A percentile compares a stretch with the other conserved stretches of the same genome.
Conservation (phyloP, 2,888 invertebrate species). For the Stegophylla sp. region DNA sequence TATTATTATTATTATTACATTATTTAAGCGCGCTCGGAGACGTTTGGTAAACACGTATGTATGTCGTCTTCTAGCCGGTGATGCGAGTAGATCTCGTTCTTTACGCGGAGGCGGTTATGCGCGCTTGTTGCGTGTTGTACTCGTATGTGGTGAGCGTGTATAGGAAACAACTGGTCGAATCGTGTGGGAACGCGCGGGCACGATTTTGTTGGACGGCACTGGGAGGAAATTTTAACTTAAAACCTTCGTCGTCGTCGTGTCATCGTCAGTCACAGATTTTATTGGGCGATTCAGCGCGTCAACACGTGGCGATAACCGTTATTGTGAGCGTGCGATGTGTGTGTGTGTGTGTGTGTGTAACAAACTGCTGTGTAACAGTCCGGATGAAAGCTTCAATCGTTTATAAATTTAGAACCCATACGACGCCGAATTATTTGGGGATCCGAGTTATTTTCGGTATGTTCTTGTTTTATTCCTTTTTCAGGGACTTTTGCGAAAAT, state of each 20-base stretch:
- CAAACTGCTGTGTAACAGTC: conserved; percentile 34
- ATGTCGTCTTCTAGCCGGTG: background rate
- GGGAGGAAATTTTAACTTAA: conserved; percentile 32
- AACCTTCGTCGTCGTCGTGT: conserved; percentile 9
- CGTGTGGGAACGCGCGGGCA: background rate
- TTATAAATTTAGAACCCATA: conserved; percentile 47
- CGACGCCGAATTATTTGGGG: background rate
- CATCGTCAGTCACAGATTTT: conserved; percentile 34
- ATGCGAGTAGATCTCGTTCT: background rate
- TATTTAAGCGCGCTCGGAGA: background rate
- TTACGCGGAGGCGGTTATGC: conserved; percentile 1
- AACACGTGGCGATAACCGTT: conserved; percentile 56
- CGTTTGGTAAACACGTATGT: background rate
- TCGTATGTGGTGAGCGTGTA: too few relatives aligned
- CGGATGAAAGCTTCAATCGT: conserved; percentile 55
- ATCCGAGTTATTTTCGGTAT: conserved; percentile 28
- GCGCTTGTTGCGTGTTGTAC: background rate
- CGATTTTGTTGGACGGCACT: background rate
- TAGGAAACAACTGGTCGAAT: too few relatives aligned
- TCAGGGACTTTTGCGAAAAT: background rate
- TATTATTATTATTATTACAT: too few relatives aligned
- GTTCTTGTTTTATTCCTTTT: background rate
- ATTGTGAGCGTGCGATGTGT: background rate
- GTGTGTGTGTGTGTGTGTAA: conserved; percentile 3
- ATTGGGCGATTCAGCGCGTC: conserved; percentile 52